phyloP scores from a whole-genome alignment of 2,797 vertebrate genomes.

The Nyctalus aviator region DNA sequence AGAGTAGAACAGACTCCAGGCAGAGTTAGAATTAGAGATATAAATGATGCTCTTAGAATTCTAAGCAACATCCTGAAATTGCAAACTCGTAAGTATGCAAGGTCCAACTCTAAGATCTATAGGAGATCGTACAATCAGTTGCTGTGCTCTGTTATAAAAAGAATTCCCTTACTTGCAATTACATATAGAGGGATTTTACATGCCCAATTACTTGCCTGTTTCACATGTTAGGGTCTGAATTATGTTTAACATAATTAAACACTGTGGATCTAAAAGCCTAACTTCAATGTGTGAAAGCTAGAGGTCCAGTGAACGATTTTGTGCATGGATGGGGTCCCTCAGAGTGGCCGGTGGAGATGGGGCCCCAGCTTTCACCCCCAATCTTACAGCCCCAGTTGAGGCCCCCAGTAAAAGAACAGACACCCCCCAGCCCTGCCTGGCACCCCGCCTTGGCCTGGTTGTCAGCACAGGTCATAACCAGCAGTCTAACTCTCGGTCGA shows the following conservation, averaged over 20 bases:
- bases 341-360: too few species aligned
- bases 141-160: background rate
- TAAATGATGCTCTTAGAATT: background rate
- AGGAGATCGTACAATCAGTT: background rate
- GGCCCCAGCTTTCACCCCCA: too few species aligned
- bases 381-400: too few species aligned
- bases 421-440: too few species aligned
- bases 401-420: too few species aligned
- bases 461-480: too few species aligned
- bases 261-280: background rate
- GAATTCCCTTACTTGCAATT: background rate
- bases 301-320: too few species aligned
- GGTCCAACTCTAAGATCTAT: background rate
- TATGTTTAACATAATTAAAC: background rate
- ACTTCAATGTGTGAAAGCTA: background rate
- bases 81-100: background rate
- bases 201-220: background rate
- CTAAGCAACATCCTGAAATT: background rate
- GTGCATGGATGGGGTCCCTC: too few species aligned
- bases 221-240: background rate
- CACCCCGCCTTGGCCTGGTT: too few species aligned
- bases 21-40: background rate
- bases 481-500: too few species aligned
- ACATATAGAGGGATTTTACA: background rate
- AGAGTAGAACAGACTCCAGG: background rate